phyloP scores from a whole-genome alignment of 2,888 invertebrate species.

The Euplagia quadripunctaria region DNA sequence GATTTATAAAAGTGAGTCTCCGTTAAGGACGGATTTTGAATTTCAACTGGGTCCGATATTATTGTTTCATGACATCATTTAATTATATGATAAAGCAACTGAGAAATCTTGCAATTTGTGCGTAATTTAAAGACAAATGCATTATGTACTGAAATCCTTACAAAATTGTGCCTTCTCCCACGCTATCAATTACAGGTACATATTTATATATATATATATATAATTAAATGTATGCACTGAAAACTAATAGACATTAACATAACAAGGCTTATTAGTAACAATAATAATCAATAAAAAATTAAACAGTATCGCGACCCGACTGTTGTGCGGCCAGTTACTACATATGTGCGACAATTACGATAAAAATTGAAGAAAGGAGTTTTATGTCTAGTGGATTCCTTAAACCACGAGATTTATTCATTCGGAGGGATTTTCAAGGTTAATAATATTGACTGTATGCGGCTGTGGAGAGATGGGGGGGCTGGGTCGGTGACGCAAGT shows the following conservation, averaged over 20 bases:
- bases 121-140: not conserved
- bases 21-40: not conserved
- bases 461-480: not conserved
- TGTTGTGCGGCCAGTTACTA: constrained; percentile 46
- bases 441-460: not conserved
- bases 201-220: not conserved
- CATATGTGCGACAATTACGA: constrained; percentile 23
- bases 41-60: not conserved
- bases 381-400: not conserved
- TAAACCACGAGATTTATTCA: constrained; percentile 1
- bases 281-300: constrained; percentile 29
- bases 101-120: not conserved
- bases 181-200: constrained; percentile 8
- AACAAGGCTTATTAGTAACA: constrained; percentile 35
- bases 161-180: constrained; percentile 32
- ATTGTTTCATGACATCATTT: not conserved
- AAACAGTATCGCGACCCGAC: constrained; percentile 63
- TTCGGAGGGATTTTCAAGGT: not conserved
- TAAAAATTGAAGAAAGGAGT: not conserved
- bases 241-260: constrained; percentile 41
- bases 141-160: not conserved
- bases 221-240: constrained; percentile 52
- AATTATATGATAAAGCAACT: not conserved
- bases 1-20: not conserved
- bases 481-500: not conserved